Evolutionary conservation across 2,113 vertebrate species (phyloP), one percentile per base, ranked within the genome.

Genomic region (Halcyon senegalensis): DNA sequence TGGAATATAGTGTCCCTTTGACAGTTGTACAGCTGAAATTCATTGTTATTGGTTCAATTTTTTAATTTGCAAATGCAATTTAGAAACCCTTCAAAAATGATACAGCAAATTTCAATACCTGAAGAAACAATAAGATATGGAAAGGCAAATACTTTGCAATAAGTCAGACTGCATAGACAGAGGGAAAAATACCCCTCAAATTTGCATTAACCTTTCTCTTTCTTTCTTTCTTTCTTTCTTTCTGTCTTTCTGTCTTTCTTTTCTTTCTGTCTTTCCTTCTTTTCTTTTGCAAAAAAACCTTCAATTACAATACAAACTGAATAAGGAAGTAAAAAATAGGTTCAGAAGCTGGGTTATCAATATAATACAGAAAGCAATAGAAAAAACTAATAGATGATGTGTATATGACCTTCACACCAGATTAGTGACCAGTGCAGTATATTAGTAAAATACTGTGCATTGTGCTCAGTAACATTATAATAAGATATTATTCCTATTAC

Each of bases 341-440:
- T 96, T 97, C 94, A 97, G 95, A 97, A 97, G 82, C 86, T 96
- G 82, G 92, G 92, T 98, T 98, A 98, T 98, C 97, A 96, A 97
- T 93, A 94, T 86, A 92, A 95, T 97, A 89, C 97, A 98, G 98
- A 97, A 92, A 97, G 93, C 35, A 96, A 91, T 76, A 97, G 83
- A 88, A 96, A 97, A 97, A 97, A 94, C 92, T 97, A 96, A 97
- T 96, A 96, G 93, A 95, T 96, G 55, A 91, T 27, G 30, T 95
- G 70, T 93, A 72, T 70, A 73, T 94, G 97, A 97, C 97, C 95
- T 97, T 97, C 96, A 94, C 19, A 85, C 93, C 1, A 83, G 97
- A 97, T 98, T 98, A 98, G 97, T 92, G 97, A 97, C 96, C 94
- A 90, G 75, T 78, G 85, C 84, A 93, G 92, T 77, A 67, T 87